Conservation (phyloP, 2,797 vertebrate genomes). For the Falco columbarius region DNA sequence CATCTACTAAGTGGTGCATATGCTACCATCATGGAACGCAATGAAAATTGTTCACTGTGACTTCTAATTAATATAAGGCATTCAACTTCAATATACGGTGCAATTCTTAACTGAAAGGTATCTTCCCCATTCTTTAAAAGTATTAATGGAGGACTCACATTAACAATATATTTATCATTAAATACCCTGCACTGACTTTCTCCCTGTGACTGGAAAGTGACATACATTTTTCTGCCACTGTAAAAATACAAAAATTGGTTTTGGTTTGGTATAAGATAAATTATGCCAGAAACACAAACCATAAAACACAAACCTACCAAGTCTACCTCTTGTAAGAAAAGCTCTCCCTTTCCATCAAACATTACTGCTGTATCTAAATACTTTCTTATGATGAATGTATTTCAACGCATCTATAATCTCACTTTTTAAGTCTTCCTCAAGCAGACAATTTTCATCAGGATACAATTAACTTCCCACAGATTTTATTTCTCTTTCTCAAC, state of each 20-base stretch:
- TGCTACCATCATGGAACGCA: not conserved
- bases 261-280: not conserved
- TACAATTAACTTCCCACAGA: not conserved
- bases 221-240: not conserved
- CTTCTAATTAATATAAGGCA: not conserved
- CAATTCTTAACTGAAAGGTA: not conserved
- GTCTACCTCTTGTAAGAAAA: not conserved
- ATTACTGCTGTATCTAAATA: not conserved
- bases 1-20: not conserved
- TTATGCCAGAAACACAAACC: not conserved
- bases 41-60: not conserved
- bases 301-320: not conserved
- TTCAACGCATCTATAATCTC: not conserved
- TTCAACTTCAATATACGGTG: not conserved
- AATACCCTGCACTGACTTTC: not conserved
- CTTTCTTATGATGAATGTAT: not conserved
- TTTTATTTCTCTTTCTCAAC: not conserved
- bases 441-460: not conserved
- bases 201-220: not conserved
- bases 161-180: not conserved
- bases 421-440: not conserved
- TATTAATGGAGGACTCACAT: not conserved
- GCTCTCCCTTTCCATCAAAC: not conserved
- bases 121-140: not conserved
- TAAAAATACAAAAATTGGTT: not conserved